Evolutionary conservation across 92 coral and sea anemone genomes (phyloP).

Genomic region (Micromussa lordhowensis): DNA sequence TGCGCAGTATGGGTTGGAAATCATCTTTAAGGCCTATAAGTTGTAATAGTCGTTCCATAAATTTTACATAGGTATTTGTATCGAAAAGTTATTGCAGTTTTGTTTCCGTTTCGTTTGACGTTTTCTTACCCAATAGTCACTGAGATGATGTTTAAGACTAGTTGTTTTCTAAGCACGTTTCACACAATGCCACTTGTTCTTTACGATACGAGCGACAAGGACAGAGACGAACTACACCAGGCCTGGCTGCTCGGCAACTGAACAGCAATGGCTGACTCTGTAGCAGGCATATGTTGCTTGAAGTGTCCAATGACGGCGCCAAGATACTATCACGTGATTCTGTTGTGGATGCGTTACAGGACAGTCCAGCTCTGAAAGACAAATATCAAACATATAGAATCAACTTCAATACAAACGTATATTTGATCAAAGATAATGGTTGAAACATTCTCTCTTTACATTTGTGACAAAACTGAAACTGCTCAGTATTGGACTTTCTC

Average conservation of each 20-base stretch:
- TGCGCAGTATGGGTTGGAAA: too few relatives aligned
- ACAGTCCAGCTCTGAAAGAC: constrained; percentile 2
- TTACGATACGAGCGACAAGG: constrained; percentile 58
- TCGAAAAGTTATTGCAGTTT: background rate
- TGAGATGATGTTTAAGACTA: background rate
- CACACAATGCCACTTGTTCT: constrained; percentile 64
- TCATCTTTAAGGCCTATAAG: too few relatives aligned
- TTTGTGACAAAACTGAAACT: too few relatives aligned
- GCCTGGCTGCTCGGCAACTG: constrained; percentile 35
- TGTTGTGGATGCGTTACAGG: background rate
- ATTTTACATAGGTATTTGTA: too few relatives aligned
- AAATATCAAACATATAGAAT: background rate
- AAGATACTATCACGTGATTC: constrained; percentile 4
- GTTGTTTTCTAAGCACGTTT: constrained; percentile 31
- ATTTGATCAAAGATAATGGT: too few relatives aligned
- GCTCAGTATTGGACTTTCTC: too few relatives aligned
- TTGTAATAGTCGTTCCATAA: too few relatives aligned
- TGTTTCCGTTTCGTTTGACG: background rate
- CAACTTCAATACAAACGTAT: background rate
- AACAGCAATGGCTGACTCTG: constrained; percentile 12
- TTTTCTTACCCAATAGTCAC: background rate
- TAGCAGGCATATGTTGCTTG: background rate
- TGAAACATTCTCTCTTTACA: too few relatives aligned
- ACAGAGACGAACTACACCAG: constrained; percentile 43
- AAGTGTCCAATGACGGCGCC: constrained; percentile 10